Evolutionary conservation across 2,113 vertebrate species (phyloP).

Genomic region (Rana temporaria): DNA sequence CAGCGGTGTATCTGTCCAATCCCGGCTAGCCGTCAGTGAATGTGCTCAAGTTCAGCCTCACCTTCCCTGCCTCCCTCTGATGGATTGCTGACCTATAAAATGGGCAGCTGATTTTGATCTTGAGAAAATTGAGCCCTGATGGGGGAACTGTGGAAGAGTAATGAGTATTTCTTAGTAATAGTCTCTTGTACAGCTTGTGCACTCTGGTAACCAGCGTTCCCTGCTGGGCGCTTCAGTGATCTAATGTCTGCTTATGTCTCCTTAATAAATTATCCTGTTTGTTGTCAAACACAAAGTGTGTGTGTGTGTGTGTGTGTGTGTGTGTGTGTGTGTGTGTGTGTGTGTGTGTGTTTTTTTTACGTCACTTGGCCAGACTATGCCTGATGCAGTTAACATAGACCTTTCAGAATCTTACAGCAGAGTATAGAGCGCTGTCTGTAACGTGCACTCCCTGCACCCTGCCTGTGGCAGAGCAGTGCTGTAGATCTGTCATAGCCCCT

Average conservation of each 20-base stretch:
- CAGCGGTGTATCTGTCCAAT: no score
- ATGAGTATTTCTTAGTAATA: not conserved
- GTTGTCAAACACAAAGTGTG: conserved; percentile 16
- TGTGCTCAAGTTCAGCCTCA: not conserved
- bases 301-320: no score
- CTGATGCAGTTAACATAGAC: not conserved
- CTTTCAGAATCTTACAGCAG: not conserved
- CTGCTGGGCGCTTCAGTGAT: conserved; percentile 41
- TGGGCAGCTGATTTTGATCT: conserved; percentile 16
- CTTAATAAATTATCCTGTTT: conserved; percentile 51
- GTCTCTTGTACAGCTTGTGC: not conserved
- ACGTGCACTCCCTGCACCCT: not conserved
- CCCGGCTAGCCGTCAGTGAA: no score
- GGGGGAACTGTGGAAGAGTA: conserved; percentile 17
- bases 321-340: no score
- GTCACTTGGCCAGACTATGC: conserved; percentile 18
- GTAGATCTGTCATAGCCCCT: conserved; percentile 7
- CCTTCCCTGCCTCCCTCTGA: not conserved
- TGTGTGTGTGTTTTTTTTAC: not conserved
- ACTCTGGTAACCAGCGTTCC: conserved; percentile 7
- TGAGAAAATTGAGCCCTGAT: conserved; percentile 23
- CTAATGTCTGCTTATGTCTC: conserved; percentile 48
- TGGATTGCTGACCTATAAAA: conserved; percentile 34
- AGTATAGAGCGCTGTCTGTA: not conserved
- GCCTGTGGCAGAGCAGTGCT: conserved; percentile 5